A percentile compares a stretch with the other conserved stretches of the same genome.
phyloP scores from a whole-genome alignment of 2,113 vertebrate genomes.

The Burhinus bistriatus region DNA sequence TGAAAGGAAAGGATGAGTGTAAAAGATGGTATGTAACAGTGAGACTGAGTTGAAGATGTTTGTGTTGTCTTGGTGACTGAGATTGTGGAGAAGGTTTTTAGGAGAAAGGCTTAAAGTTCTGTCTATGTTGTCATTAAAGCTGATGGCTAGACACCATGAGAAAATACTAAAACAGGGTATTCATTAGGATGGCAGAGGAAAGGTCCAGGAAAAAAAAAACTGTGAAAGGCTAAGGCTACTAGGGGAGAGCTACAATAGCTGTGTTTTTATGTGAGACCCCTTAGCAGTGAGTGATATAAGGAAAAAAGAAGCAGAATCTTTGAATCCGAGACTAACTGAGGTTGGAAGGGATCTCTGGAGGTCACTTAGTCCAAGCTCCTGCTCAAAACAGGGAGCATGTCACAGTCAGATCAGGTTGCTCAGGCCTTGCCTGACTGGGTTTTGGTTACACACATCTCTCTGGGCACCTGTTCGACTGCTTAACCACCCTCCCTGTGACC shows the following conservation, averaged over 20 bases:
- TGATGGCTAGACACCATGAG: background rate
- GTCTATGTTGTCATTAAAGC: background rate
- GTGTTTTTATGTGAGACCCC: background rate
- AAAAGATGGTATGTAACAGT: background rate
- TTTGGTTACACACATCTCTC: background rate
- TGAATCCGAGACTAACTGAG: rapidly evolving
- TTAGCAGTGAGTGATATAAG: background rate
- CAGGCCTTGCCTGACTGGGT: background rate
- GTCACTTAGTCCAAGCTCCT: background rate
- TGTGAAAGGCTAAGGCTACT: background rate
- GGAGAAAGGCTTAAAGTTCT: background rate
- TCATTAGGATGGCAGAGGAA: background rate
- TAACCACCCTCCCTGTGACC: background rate
- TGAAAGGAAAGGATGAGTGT: background rate
- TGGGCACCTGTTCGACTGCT: background rate
- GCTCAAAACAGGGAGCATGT: background rate
- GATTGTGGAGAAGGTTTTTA: background rate
- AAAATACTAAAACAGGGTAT: background rate
- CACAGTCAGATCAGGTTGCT: background rate
- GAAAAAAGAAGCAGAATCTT: background rate
- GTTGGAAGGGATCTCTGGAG: background rate
- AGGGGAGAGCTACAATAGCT: background rate
- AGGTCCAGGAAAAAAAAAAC: background rate
- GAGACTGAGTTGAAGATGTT: background rate
- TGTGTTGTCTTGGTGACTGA: background rate